Evolutionary conservation across 2,797 vertebrate species (phyloP), one percentile per base, ranked within the genome.

Genomic region (Gymnocypris eckloni): DNA sequence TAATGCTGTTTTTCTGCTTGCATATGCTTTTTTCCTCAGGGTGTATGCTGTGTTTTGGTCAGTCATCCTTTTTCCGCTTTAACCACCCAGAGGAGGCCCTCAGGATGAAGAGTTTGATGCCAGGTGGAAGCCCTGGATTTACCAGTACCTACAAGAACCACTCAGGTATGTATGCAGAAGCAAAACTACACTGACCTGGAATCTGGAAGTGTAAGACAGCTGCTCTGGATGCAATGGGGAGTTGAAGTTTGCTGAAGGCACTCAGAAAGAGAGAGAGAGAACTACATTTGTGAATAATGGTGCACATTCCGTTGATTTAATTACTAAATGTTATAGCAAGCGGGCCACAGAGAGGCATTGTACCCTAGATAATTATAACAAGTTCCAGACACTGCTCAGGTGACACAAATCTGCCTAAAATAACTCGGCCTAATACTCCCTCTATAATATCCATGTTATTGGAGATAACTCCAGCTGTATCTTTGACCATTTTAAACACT

Each of bases 21-120:
- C 20, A 1, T 37, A 13, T 81, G 66, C n/a, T n/a, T 59, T 28
- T n/a, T 70, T 83, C 54, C 54, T 52, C 93, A 99, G 98, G 98
- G 85, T 99, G 97, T 92, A 98, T 98, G 97, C 95, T 99, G 93
- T 99, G 98, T 93, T 96, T 99, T 88, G 98, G 98, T 86, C 97
- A 98, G 93, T 96, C 97, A 1, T 96, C 96, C 81, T 99, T 98
- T 92, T 97, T 98, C 86, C 97, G 98, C 86, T 99, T 99, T 95
- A 99, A 99, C 93, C 97, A 99, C 90, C 98, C 98, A 0, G 98
- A 97, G 0, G 98, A 99, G 92, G 98, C 98, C 91, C 95, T 96
- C 93, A 95, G 96, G 94, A 99, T 99, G 97, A 99, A 98, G 93
- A 98, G 96, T 91, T 97, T 98, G 97, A 94, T 98, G 92, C 97